Conservation (phyloP, 2,113 vertebrate species). For the Caranx melampygus region DNA sequence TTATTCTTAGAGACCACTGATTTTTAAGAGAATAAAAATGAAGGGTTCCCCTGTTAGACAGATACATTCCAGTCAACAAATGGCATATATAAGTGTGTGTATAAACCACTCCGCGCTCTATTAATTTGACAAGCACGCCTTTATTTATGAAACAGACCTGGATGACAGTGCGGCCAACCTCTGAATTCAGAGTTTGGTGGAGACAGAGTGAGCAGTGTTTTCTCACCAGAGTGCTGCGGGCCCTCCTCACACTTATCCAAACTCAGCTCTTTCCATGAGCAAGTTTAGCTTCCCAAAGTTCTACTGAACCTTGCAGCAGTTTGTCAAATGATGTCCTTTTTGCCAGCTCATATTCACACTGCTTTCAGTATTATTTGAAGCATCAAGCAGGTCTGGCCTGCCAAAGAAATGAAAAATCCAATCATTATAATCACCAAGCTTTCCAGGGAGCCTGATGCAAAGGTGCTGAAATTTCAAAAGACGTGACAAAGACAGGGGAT, state of each 20-base stretch:
- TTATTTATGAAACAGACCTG: slow-evolving; percentile 52
- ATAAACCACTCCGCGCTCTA: slow-evolving; percentile 14
- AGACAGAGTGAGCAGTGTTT: slow-evolving; percentile 69
- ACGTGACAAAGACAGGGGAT: slow-evolving; percentile 49
- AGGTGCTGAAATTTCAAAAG: slow-evolving; percentile 51
- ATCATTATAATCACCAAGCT: slow-evolving; percentile 48
- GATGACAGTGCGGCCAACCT: slow-evolving; percentile 43
- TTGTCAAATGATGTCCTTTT: slow-evolving; percentile 45
- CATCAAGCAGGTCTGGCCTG: slow-evolving; percentile 27
- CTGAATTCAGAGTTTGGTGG: slow-evolving; percentile 23
- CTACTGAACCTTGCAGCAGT: slow-evolving; percentile 32
- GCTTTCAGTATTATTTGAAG: slow-evolving; percentile 33
- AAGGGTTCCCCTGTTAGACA: neutral
- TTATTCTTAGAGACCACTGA: neutral
- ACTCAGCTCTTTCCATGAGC: slow-evolving; percentile 51
- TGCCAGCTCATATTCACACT: slow-evolving; percentile 35
- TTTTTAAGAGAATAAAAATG: neutral
- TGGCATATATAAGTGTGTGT: slow-evolving; percentile 7
- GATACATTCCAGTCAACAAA: slow-evolving; percentile 17
- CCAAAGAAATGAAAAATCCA: slow-evolving; percentile 50
- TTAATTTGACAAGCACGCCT: slow-evolving; percentile 53
- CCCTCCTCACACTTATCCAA: slow-evolving; percentile 47
- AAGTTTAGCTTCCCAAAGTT: slow-evolving; percentile 27
- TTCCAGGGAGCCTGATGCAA: slow-evolving; percentile 24
- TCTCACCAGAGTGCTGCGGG: slow-evolving; percentile 36